A percentile compares a stretch with the other conserved stretches of the same genome.
phyloP scores from a whole-genome alignment of 2,113 vertebrate species.

The Thamnophis sirtalis region DNA sequence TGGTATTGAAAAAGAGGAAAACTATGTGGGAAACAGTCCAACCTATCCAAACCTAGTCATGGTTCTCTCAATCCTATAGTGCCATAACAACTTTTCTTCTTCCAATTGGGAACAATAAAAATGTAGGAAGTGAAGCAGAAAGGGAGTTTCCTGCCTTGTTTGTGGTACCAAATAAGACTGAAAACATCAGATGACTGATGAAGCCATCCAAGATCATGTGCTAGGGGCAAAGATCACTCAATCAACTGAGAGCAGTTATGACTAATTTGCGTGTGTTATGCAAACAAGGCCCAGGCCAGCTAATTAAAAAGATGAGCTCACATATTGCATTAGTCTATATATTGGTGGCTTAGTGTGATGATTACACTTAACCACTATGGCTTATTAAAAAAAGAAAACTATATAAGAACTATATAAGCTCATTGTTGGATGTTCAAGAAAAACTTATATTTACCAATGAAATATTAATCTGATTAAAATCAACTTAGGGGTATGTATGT shows the following conservation, averaged over 20 bases:
- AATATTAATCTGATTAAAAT: background rate
- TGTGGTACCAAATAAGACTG: background rate
- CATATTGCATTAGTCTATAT: background rate
- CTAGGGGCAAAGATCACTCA: background rate
- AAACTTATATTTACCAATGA: background rate
- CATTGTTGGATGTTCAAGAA: background rate
- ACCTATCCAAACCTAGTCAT: background rate
- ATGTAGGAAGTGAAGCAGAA: background rate
- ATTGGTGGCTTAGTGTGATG: background rate
- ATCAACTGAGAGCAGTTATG: background rate
- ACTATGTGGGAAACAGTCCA: background rate
- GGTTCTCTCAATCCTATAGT: background rate
- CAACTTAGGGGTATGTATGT: background rate
- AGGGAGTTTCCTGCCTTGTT: background rate
- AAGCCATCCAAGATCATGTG: background rate
- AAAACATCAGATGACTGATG: background rate
- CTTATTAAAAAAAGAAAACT: background rate
- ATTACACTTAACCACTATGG: background rate
- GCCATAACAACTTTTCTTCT: background rate
- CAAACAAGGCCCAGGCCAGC: background rate
- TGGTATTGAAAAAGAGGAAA: background rate
- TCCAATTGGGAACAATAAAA: background rate
- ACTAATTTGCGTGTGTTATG: background rate
- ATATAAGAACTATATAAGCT: background rate
- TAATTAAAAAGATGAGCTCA: background rate